Evolutionary conservation across 2,113 vertebrate genomes (phyloP).

Genomic region (Sceloporus tristichus): DNA sequence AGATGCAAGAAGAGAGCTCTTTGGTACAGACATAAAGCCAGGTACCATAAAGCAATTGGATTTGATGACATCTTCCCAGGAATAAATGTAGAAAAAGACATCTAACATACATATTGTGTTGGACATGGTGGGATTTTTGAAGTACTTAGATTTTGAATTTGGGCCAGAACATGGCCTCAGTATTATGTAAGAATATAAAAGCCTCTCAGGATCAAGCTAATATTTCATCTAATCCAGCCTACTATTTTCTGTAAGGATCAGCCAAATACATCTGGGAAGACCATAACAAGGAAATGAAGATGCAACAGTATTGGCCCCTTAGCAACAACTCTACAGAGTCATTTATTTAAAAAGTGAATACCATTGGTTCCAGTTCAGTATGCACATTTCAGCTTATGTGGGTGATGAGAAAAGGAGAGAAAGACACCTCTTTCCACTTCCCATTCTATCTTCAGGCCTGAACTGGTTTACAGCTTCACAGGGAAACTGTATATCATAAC

Average conservation of each 20-base stretch:
- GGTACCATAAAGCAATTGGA: not conserved
- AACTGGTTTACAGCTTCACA: too few species aligned
- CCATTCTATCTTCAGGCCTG: not conserved
- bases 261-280: too few species aligned
- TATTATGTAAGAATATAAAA: not conserved
- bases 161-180: not conserved
- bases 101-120: not conserved
- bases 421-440: not conserved
- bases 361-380: too few species aligned
- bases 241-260: not conserved
- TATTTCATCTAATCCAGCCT: not conserved
- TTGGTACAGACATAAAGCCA: not conserved
- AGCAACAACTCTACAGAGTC: too few species aligned
- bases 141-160: not conserved
- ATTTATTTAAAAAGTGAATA: too few species aligned
- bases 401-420: too few species aligned
- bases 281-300: too few species aligned
- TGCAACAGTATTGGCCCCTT: too few species aligned
- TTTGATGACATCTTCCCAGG: not conserved
- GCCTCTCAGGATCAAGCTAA: not conserved
- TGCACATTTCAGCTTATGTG: too few species aligned
- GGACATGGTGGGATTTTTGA: not conserved
- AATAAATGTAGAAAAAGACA: not conserved
- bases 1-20: not conserved
- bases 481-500: conserved; percentile 13